Percentiles rank a stretch among this genome's conserved stretches.
Evolutionary conservation across 2,797 vertebrate species (phyloP).

Genomic region (Pelodytes ibericus): DNA sequence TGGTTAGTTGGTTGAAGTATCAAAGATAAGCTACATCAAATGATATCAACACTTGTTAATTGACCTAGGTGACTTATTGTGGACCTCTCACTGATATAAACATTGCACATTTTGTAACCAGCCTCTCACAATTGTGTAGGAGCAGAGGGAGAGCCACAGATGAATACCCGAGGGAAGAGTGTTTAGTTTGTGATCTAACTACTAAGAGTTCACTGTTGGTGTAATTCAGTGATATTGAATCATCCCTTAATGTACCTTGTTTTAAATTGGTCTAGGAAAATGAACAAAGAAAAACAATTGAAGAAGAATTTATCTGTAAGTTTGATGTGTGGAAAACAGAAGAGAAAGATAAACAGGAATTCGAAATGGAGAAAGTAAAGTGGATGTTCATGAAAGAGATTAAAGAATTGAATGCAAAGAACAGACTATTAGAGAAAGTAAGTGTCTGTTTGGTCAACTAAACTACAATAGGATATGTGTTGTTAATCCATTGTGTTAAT

Average conservation of each 20-base stretch:
- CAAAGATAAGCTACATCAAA: no score
- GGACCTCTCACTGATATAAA: no score
- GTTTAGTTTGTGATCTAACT: background rate
- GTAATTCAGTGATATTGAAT: no score
- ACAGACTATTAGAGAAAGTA: constrained; percentile 78
- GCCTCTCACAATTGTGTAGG: no score
- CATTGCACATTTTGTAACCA: no score
- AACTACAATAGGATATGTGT: background rate
- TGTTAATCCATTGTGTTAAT: no score
- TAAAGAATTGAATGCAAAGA: constrained; percentile 82
- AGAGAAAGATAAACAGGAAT: constrained; percentile 81
- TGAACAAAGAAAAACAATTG: constrained; percentile 80
- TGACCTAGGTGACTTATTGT: no score
- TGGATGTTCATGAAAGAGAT: constrained; percentile 88
- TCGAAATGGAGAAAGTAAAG: constrained; percentile 87
- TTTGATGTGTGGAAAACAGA: constrained; percentile 88
- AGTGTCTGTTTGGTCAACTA: constrained; percentile 47
- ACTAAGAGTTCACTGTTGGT: background rate
- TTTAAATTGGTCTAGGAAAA: constrained; percentile 75
- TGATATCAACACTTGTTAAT: no score
- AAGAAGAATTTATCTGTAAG: constrained; percentile 80
- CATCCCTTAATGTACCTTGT: no score
- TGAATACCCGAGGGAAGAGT: no score
- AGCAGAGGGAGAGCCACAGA: no score
- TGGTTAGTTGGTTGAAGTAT: no score